phyloP scores from a whole-genome alignment of 2,888 invertebrate species.

The Phrixothrix hirtus region DNA sequence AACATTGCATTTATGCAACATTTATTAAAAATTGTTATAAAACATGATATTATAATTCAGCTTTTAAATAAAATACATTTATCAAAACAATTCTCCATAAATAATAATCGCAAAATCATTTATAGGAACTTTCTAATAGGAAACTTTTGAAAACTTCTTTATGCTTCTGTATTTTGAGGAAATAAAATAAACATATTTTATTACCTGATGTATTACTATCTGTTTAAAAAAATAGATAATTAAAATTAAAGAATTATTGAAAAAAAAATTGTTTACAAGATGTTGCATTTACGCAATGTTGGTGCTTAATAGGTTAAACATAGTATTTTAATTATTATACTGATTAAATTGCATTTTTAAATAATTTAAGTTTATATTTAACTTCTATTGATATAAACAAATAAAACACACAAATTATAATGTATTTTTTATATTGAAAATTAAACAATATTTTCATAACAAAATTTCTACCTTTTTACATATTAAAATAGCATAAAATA shows the following conservation, averaged over 20 bases:
- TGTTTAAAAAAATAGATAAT: no score
- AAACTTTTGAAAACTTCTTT: background rate
- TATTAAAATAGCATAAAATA: constrained; percentile 50
- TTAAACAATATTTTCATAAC: constrained; percentile 51
- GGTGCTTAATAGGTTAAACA: background rate
- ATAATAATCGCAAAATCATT: background rate
- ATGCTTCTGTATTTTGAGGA: background rate
- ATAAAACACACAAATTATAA: background rate
- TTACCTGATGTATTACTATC: no score
- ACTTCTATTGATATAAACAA: no score
- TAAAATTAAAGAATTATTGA: no score
- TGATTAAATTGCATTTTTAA: background rate
- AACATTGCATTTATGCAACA: background rate
- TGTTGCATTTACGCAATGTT: no score
- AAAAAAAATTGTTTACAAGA: no score
- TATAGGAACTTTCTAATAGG: background rate
- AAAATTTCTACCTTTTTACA: constrained; percentile 51
- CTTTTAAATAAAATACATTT: no score
- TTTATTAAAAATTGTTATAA: background rate
- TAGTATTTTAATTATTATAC: no score
- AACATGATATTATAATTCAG: no score
- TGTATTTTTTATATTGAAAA: constrained; percentile 44
- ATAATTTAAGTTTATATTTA: background rate
- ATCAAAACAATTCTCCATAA: no score
- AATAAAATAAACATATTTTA: no score